phyloP scores from a whole-genome alignment of 2,888 invertebrate genomes.

The Hypomecis atomaria region DNA sequence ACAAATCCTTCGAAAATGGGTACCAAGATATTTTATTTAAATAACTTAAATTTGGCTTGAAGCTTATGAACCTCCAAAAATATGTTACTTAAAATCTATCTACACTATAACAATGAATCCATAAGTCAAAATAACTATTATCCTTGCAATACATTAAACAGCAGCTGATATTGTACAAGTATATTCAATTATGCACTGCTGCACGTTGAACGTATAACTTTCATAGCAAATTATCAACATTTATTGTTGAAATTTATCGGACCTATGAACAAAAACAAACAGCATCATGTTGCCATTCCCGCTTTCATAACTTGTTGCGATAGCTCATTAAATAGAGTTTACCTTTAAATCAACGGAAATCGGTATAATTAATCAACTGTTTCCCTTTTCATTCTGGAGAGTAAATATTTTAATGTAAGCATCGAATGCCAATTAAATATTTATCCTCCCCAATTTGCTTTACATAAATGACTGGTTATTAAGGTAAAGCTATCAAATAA shows the following conservation, averaged over 20 bases:
- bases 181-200: not conserved
- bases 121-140: too few relatives aligned
- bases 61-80: too few relatives aligned
- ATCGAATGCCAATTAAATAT: not conserved
- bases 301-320: constrained; percentile 9
- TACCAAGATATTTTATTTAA: too few relatives aligned
- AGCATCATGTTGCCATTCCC: constrained; percentile 1
- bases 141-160: too few relatives aligned
- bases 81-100: too few relatives aligned
- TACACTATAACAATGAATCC: too few relatives aligned
- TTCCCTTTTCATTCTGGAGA: constrained; percentile 4
- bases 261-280: constrained; percentile 10
- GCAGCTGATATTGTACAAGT: not conserved
- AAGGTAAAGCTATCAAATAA: not conserved
- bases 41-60: too few relatives aligned
- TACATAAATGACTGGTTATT: not conserved
- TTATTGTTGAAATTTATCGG: not conserved
- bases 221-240: not conserved
- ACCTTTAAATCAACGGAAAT: constrained; percentile 15
- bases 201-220: not conserved
- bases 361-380: constrained; percentile 17
- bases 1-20: too few relatives aligned
- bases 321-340: constrained; percentile 16
- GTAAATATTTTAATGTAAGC: not conserved
- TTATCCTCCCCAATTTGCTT: not conserved